phyloP scores from a whole-genome alignment of 2,797 vertebrate species.

The Lates japonicus region DNA sequence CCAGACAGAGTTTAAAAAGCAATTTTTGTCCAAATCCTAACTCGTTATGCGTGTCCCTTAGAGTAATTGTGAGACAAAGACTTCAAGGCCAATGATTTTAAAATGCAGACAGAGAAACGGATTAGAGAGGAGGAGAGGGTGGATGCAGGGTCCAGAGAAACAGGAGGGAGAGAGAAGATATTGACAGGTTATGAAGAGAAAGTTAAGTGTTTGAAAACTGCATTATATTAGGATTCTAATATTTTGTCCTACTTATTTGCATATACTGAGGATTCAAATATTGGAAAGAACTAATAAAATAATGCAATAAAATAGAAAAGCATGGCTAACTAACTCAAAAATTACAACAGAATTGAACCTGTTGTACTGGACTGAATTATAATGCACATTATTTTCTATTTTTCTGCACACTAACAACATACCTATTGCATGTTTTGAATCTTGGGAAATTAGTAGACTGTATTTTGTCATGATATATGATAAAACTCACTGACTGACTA shows the following conservation, averaged over 20 bases:
- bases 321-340: background rate
- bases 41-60: background rate
- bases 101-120: conserved; percentile 19
- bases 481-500: conserved; percentile 6
- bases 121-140: background rate
- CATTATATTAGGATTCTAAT: background rate
- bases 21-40: conserved; percentile 3
- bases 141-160: background rate
- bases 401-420: background rate
- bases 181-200: background rate
- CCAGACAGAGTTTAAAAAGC: conserved; percentile 3
- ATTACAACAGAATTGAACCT: background rate
- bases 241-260: background rate
- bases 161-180: background rate
- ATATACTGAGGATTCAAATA: background rate
- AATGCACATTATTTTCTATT: background rate
- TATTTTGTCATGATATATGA: background rate
- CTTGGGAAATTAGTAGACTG: background rate
- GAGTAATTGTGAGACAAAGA: conserved; percentile 20
- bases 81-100: conserved; percentile 9
- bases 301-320: background rate
- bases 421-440: background rate
- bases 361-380: background rate
- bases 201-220: background rate
- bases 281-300: background rate